Percentiles rank a stretch among this genome's conserved stretches.
Conservation (phyloP, 2,888 invertebrate species). For the Caenorhabditis virilis region DNA sequence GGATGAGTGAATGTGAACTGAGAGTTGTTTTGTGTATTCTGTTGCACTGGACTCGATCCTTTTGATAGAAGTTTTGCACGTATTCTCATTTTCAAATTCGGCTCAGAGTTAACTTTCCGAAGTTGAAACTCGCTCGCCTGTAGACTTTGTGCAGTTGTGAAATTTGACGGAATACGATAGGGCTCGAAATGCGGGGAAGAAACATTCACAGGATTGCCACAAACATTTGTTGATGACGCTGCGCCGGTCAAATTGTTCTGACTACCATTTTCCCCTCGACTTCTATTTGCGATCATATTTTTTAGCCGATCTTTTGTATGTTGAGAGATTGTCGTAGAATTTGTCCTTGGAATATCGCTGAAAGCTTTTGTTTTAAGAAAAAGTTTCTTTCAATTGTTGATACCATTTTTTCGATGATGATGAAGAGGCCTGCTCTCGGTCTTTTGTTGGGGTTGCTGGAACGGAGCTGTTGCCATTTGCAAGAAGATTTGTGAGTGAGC, state of each 20-base stretch:
- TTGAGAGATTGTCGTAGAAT: slow-evolving; percentile 65
- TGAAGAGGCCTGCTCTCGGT: slow-evolving; percentile 18
- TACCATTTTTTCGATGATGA: slow-evolving; percentile 30
- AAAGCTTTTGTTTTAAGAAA: slow-evolving; percentile 1
- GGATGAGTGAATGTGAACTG: slow-evolving; percentile 46
- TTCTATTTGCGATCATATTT: slow-evolving; percentile 62
- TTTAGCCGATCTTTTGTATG: slow-evolving; percentile 66
- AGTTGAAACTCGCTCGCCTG: slow-evolving; percentile 57
- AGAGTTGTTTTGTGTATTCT: slow-evolving; percentile 19
- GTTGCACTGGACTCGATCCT: slow-evolving; percentile 53
- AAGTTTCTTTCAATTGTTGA: slow-evolving; percentile 2
- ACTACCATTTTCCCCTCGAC: slow-evolving; percentile 42
- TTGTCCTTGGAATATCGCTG: slow-evolving; percentile 52
- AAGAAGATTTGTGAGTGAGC: slow-evolving; percentile 41
- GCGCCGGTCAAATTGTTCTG: slow-evolving; percentile 28
- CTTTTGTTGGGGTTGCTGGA: slow-evolving; percentile 47
- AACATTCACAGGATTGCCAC: slow-evolving; percentile 29
- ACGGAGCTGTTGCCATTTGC: slow-evolving; percentile 28
- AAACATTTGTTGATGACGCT: slow-evolving; percentile 3
- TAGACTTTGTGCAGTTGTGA: slow-evolving; percentile 20
- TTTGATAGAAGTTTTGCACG: slow-evolving; percentile 64
- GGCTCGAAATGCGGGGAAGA: slow-evolving; percentile 60
- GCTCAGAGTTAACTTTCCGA: slow-evolving; percentile 65
- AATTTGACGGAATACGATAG: slow-evolving; percentile 41
- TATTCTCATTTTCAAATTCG: slow-evolving; percentile 68